Base-by-base conservation (phyloP, 2,888 invertebrate species). In the Cacoxenus indagator region DNA sequence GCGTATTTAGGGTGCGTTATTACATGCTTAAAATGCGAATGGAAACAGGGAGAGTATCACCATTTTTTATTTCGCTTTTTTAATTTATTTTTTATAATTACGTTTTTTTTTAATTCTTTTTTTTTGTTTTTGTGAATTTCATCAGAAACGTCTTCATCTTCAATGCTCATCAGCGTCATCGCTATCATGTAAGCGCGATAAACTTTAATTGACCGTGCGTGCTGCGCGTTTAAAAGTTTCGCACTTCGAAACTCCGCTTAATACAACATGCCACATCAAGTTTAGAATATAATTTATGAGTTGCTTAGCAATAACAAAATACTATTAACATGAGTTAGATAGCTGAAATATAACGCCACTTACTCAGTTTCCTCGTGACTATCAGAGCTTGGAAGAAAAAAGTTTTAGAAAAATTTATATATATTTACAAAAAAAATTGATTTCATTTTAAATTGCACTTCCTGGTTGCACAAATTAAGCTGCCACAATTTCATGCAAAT, bases 151-250 rank as follows among this genome's bases (percentile, higher is more conserved):
- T n/a, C 31, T 5, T 31, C 31, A 31, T 31, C 31, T 31, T 31
- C 31, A 31, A 8, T 9, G 9, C 1, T 31, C 31, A 9, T 24
- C 24, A 9, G 2, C 61, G 27, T 37, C 43, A 14, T 31, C 43
- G 24, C 17, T 24, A 43, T 19, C 43, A 54, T 43, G 43, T 46
- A 3, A 19, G 27, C 67, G 68, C 76, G 76, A 76, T 81, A 79
- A 79, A 76, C 73, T 75, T 79, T 79, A 79, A 78, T 79, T 81
- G 80, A 79, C 81, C 73, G 73, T 77, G 75, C 78, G 80, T 80
- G 79, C 76, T 76, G 67, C 61, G 65, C 64, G 45, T 43, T 70
- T 59, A 26, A 68, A 69, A 37, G 54, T 54, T 71, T 71, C 54
- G 68, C 70, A 67, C 59, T 65, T 48, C 37, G 1, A 19, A 24